Percentiles rank a stretch among this genome's conserved stretches.
Evolutionary conservation across 2,113 vertebrate species (phyloP).

Genomic region (Delphinus delphis): DNA sequence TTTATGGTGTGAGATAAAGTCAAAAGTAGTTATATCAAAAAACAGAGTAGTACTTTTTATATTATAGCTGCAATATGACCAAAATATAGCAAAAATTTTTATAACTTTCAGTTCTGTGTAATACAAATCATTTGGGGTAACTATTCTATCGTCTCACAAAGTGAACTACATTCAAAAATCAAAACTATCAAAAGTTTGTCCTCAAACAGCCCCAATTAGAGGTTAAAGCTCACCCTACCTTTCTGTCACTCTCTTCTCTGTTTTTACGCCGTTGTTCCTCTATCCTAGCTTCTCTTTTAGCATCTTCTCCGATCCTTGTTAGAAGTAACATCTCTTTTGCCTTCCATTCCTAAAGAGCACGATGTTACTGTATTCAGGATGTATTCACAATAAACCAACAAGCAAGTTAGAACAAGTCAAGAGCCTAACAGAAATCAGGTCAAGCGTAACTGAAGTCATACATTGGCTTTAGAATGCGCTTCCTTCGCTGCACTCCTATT

Average conservation of each 20-base stretch:
- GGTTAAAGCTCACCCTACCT: conserved; percentile 50
- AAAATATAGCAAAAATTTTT: not conserved
- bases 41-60: not conserved
- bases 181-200: not conserved
- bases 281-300: conserved; percentile 74
- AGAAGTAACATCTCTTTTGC: conserved; percentile 78
- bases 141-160: not conserved
- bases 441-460: not conserved
- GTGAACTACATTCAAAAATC: not conserved
- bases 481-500: not conserved
- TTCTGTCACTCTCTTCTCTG: conserved; percentile 74
- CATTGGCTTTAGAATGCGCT: not conserved
- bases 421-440: not conserved
- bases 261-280: conserved; percentile 65
- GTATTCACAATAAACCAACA: not conserved
- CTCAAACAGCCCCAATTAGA: not conserved
- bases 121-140: not conserved
- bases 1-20: not conserved
- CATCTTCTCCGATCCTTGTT: conserved; percentile 72
- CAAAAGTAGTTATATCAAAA: not conserved
- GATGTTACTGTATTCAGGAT: not conserved
- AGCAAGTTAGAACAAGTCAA: not conserved
- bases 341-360: conserved; percentile 76
- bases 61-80: not conserved
- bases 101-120: not conserved